phyloP scores from a whole-genome alignment of 2,797 vertebrate genomes.

The Pipistrellus pygmaeus region DNA sequence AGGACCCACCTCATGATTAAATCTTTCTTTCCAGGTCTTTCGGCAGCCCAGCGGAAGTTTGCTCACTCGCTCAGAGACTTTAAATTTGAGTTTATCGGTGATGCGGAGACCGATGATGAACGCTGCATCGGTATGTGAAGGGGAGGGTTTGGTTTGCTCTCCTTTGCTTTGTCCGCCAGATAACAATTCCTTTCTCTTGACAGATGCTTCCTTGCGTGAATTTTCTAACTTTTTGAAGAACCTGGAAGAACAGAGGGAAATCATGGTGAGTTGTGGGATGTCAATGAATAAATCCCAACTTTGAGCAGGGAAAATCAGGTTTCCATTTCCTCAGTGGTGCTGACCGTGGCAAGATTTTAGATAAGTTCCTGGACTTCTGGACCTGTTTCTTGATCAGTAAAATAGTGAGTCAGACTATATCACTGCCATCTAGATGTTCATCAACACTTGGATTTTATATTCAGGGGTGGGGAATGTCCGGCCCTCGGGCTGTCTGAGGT shows the following conservation, averaged over 20 bases:
- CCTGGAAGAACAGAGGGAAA: constrained; percentile 97
- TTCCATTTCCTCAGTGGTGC: neutral
- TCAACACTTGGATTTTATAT: neutral
- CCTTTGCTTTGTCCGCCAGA: neutral
- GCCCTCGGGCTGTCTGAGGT: no score
- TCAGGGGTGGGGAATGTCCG: no score
- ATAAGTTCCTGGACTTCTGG: neutral
- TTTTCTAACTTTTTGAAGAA: constrained; percentile 97
- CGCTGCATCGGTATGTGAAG: constrained; percentile 94
- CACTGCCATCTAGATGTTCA: neutral
- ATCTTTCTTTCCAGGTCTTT: constrained; percentile 90
- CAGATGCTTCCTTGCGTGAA: constrained; percentile 97
- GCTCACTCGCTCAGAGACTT: constrained; percentile 97
- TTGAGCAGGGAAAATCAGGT: neutral
- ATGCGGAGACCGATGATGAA: constrained; percentile 98
- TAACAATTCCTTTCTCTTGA: constrained; percentile 66
- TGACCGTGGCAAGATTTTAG: neutral
- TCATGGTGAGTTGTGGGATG: constrained; percentile 93
- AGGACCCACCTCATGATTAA: neutral
- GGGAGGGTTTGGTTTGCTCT: fast-evolving
- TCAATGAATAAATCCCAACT: neutral
- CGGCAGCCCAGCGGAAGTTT: constrained; percentile 96
- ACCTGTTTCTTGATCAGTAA: neutral
- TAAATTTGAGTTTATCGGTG: constrained; percentile 98
- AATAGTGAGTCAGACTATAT: neutral